These are phyloP conservation scores for Coturnix japonica DNA, from an alignment of 2,113 vertebrate genomes.

Conservation along the genomic window DNA sequence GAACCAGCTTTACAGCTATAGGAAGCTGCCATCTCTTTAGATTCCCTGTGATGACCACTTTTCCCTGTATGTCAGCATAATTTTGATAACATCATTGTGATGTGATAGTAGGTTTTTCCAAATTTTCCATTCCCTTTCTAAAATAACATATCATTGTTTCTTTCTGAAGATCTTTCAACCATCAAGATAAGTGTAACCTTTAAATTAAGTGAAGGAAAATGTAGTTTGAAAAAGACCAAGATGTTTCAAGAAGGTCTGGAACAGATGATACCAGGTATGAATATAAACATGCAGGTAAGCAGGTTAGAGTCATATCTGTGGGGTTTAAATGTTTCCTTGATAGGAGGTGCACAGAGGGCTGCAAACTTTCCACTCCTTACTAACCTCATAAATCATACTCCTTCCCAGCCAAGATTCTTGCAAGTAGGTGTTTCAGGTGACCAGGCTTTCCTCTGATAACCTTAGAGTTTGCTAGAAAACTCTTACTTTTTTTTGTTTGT, in stretches of 20 bases:
- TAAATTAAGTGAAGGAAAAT: slow-evolving; percentile 89
- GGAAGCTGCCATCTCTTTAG: neutral
- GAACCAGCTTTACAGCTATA: neutral
- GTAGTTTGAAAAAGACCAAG: slow-evolving; percentile 92
- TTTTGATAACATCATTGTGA: neutral
- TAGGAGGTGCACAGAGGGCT: neutral
- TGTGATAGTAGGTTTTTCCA: neutral
- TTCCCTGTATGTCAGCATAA: neutral
- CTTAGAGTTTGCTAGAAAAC: neutral
- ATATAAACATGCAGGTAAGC: slow-evolving; percentile 24
- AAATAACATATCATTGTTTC: slow-evolving; percentile 71
- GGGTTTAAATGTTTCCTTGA: neutral
- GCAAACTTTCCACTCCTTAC: neutral
- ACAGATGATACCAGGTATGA: slow-evolving; percentile 88
- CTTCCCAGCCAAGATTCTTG: neutral
- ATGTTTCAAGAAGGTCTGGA: slow-evolving; percentile 85
- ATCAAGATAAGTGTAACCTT: slow-evolving; percentile 92
- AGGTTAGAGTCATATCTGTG: neutral
- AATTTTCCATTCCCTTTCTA: neutral
- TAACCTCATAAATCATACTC: neutral
- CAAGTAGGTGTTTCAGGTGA: neutral
- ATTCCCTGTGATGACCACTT: neutral
- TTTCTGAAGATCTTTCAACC: slow-evolving; percentile 79
- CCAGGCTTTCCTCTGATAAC: neutral
- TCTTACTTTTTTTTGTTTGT: neutral